phyloP scores from a whole-genome alignment of 2,113 vertebrate species.

The Triplophysa dalaica region DNA sequence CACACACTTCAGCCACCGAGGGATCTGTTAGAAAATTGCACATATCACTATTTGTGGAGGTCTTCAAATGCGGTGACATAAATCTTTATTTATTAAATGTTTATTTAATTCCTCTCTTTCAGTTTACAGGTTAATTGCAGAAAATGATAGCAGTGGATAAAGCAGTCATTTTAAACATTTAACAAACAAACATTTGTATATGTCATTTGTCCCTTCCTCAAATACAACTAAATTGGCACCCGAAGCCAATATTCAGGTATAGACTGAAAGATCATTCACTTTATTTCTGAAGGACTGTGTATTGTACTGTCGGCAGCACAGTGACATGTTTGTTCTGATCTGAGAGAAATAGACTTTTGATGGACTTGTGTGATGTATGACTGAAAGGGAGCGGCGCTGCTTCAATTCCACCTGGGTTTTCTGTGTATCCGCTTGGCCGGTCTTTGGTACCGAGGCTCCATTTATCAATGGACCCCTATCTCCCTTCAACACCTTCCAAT shows the following conservation, averaged over 20 bases:
- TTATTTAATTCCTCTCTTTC: background rate
- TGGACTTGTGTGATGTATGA: conserved; percentile 40
- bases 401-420: conserved; percentile 33
- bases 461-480: conserved; percentile 46
- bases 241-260: background rate
- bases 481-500: conserved; percentile 42
- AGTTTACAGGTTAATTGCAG: background rate
- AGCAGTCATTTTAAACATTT: too few species aligned
- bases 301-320: conserved; percentile 1
- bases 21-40: background rate
- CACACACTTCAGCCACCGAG: background rate
- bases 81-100: background rate
- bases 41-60: background rate
- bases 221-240: background rate
- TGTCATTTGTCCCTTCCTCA: too few species aligned
- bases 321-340: conserved; percentile 41
- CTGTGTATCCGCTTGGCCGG: conserved; percentile 31
- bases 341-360: conserved; percentile 23
- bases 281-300: background rate
- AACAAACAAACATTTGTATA: too few species aligned
- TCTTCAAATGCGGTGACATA: background rate
- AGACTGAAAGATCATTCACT: background rate
- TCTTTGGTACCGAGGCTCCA: conserved; percentile 5
- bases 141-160: too few species aligned
- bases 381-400: background rate